A percentile compares a stretch with the other conserved stretches of the same genome.
Evolutionary conservation across 2,888 invertebrate genomes (phyloP).

Genomic region (Diaphora mendica): DNA sequence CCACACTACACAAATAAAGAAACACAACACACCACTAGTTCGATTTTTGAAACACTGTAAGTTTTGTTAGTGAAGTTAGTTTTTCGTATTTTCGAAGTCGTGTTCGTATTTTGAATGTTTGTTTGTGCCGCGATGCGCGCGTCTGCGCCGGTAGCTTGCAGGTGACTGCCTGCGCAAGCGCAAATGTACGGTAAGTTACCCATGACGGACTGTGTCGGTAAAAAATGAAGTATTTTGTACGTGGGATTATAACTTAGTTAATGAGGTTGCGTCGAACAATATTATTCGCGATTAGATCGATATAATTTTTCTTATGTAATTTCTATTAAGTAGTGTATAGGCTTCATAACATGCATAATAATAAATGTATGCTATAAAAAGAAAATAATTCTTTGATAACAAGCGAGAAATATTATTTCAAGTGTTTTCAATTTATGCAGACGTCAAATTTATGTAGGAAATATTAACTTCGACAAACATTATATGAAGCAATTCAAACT

Average conservation of each 20-base stretch:
- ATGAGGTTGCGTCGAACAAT: slow-evolving; percentile 39
- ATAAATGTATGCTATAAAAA: neutral
- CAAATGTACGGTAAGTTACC: slow-evolving; percentile 64
- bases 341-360: slow-evolving; percentile 11
- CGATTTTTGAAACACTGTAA: slow-evolving; percentile 65
- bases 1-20: slow-evolving; percentile 61
- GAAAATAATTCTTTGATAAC: slow-evolving; percentile 5
- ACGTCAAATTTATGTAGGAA: neutral
- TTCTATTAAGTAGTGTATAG: slow-evolving; percentile 29
- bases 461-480: neutral
- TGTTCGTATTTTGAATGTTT: slow-evolving; percentile 59
- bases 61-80: slow-evolving; percentile 64
- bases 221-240: slow-evolving; percentile 65
- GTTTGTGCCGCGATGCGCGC: slow-evolving; percentile 67
- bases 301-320: slow-evolving; percentile 21
- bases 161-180: slow-evolving; percentile 78
- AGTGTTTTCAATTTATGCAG: slow-evolving; percentile 11
- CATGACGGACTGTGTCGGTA: slow-evolving; percentile 66
- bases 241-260: slow-evolving; percentile 64
- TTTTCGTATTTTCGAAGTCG: slow-evolving; percentile 65
- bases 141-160: slow-evolving; percentile 74
- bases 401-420: slow-evolving; percentile 4
- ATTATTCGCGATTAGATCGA: slow-evolving; percentile 29
- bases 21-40: slow-evolving; percentile 66
- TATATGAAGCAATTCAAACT: neutral